Evolutionary conservation across 1,140 invertebrate species (phyloP).

Genomic region (Bicyclus anynana): DNA sequence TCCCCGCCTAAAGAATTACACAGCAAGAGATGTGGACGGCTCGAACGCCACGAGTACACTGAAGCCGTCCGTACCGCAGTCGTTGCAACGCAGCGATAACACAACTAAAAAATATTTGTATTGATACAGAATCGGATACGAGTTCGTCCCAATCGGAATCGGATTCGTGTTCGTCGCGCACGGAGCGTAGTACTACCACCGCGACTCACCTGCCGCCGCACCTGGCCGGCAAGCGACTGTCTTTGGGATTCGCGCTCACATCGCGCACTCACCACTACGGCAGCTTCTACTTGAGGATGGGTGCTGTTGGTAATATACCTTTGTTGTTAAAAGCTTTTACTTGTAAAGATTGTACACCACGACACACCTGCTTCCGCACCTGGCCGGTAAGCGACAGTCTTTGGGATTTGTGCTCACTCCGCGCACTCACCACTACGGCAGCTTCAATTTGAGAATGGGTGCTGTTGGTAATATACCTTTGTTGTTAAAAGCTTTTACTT

Average conservation of each 20-base stretch:
- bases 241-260: conserved; percentile 68
- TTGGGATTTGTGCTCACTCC: conserved; percentile 67
- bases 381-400: conserved; percentile 63
- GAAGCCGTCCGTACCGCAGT: too few species aligned
- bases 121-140: conserved; percentile 53
- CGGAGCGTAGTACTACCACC: conserved; percentile 78
- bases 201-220: conserved; percentile 58
- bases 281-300: conserved; percentile 95
- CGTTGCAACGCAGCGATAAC: too few species aligned
- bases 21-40: too few species aligned
- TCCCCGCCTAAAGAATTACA: too few species aligned
- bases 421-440: conserved; percentile 89
- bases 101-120: too few species aligned
- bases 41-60: too few species aligned
- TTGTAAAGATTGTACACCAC: too few species aligned
- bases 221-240: conserved; percentile 61
- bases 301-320: conserved; percentile 86
- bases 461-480: conserved; percentile 84
- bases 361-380: conserved; percentile 53
- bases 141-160: conserved; percentile 67
- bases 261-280: conserved; percentile 87
- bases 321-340: too few species aligned
- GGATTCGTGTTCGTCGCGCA: conserved; percentile 75
- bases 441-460: conserved; percentile 95
- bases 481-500: too few species aligned